Evolutionary conservation across 2,888 invertebrate genomes (phyloP), one percentile per base, ranked within the genome.

Genomic region (Sacculina carcini): DNA sequence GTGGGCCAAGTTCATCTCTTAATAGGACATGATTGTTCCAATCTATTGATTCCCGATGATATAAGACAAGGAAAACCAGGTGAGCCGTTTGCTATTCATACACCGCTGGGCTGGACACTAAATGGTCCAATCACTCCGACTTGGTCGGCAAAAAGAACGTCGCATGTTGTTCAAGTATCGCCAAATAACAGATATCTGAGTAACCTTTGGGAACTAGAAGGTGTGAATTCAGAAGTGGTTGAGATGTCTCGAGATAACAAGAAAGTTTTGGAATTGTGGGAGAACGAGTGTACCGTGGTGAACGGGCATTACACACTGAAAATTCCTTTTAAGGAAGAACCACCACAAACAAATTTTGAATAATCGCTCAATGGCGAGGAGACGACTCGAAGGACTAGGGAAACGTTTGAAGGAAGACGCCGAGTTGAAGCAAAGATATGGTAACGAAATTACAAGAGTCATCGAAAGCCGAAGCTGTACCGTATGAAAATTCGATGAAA

Each of bases 11-110:
- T 51, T 12, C 47, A 46, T 21, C 14, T 51, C 14, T 16, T 51
- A 19, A 47, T 51, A 47, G 47, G 51, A 34, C 21, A 51, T n/a
- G 51, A 47, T 16, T 47, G 28, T 34, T 28, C 51, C 38, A 39
- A 51, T 29, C 51, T 51, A 9, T 19, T 46, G n/a, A 16, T 51
- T 16, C 51, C 34, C 24, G 51, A 21, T 34, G 51, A 44, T 28
- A 21, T 47, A 5, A 47, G 32, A 29, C 36, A 36, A 29, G 51
- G 46, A 36, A 36, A 14, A 31, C 36, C 29, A 24, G 51, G 46
- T 32, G 42, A 50, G 31, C 40, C 40, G 7, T 42, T 29, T 40
- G 50, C 50, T 16, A n/a, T 40, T 1, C 49, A 38, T 24, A 2
- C 10, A 49, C 24, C 24, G 39, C 48, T 48, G 5, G 26, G 50